phyloP scores from a whole-genome alignment of 2,113 vertebrate genomes.

The Myotis brandtii region DNA sequence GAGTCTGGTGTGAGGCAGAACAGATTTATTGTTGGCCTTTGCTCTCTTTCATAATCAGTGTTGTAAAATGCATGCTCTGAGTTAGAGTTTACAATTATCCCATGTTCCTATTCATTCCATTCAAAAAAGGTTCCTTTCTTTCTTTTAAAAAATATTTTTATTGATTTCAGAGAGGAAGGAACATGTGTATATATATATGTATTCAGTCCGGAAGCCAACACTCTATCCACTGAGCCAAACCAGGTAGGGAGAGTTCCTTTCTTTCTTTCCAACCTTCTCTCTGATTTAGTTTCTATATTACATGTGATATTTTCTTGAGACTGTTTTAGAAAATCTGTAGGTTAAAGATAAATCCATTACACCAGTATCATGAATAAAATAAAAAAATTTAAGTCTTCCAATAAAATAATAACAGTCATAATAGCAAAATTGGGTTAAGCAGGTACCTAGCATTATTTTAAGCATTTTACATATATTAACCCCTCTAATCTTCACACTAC shows the following conservation, averaged over 20 bases:
- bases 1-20: not conserved
- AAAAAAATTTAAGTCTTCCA: not conserved
- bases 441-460: not conserved
- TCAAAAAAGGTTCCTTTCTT: not conserved
- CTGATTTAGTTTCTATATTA: not conserved
- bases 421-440: conserved; percentile 17
- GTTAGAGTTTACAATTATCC: conserved; percentile 43
- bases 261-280: not conserved
- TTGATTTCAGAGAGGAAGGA: too few relatives aligned
- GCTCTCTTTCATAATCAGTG: conserved; percentile 58
- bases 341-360: not conserved
- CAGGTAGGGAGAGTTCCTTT: not conserved
- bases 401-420: not conserved
- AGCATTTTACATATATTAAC: not conserved
- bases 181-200: too few relatives aligned
- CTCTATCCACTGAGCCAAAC: too few relatives aligned
- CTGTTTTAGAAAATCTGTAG: conserved; percentile 10
- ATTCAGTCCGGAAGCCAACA: too few relatives aligned
- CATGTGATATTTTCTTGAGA: conserved; percentile 33
- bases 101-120: not conserved
- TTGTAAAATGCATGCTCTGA: conserved; percentile 60
- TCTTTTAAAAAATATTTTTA: not conserved
- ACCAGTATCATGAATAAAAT: conserved; percentile 9
- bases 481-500: not conserved
- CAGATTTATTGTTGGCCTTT: conserved; percentile 34